Conservation (phyloP, 2,797 vertebrate species). For the Danionella dracula region DNA sequence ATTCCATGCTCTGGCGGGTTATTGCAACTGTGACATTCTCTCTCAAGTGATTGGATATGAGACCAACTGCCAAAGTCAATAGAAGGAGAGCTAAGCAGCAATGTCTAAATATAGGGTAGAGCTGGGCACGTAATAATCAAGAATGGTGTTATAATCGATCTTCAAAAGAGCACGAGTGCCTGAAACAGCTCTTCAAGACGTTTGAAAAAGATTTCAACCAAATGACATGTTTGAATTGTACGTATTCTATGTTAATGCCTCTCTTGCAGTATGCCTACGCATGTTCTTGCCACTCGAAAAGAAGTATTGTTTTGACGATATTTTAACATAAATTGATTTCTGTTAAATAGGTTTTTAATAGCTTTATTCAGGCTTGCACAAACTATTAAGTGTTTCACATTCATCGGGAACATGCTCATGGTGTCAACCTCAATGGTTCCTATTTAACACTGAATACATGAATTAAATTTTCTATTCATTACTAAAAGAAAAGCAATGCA, state of each 20-base stretch:
- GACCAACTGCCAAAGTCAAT: slow-evolving; percentile 58
- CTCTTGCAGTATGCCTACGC: neutral
- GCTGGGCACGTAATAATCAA: slow-evolving; percentile 5
- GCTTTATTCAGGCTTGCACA: neutral
- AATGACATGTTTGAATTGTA: neutral
- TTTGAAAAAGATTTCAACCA: neutral
- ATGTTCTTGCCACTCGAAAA: neutral
- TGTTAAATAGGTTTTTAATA: slow-evolving; percentile 7
- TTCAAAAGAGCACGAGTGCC: neutral
- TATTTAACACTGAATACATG: neutral
- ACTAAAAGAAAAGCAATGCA: slow-evolving; percentile 7
- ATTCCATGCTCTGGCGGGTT: neutral
- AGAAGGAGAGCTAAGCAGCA: slow-evolving; percentile 41
- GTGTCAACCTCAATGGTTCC: neutral
- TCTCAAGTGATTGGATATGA: slow-evolving; percentile 67
- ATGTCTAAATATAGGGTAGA: slow-evolving; percentile 23
- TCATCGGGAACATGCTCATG: neutral
- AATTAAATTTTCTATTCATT: slow-evolving; percentile 14
- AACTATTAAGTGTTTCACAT: neutral
- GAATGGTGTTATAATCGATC: slow-evolving; percentile 6
- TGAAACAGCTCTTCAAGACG: slow-evolving; percentile 9
- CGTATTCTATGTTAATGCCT: neutral
- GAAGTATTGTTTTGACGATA: neutral
- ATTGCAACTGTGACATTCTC: slow-evolving; percentile 53
- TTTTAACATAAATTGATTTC: neutral